phyloP scores from a whole-genome alignment of 2,797 vertebrate genomes.

The Loriculus beryllinus region DNA sequence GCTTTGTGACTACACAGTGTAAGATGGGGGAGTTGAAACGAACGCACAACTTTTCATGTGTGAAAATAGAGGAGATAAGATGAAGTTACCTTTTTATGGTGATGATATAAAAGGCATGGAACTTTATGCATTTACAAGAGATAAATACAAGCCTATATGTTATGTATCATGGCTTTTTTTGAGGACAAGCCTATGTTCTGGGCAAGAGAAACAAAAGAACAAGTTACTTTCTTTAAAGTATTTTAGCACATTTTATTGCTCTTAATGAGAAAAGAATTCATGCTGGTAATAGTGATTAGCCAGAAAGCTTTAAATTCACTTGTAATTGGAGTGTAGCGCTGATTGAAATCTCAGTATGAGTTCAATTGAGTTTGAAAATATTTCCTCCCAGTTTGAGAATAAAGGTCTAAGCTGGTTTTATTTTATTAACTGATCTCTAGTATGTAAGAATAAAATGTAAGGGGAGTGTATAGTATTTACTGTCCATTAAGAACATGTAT shows the following conservation, averaged over 20 bases:
- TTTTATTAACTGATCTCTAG: background rate
- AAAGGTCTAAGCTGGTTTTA: background rate
- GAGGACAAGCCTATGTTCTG: background rate
- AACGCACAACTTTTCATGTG: background rate
- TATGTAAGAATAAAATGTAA: background rate
- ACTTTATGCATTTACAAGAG: background rate
- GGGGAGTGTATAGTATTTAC: background rate
- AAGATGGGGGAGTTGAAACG: background rate
- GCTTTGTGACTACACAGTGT: background rate
- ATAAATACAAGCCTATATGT: background rate
- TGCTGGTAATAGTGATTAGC: background rate
- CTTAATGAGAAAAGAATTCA: background rate
- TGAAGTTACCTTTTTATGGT: background rate
- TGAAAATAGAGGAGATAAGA: background rate
- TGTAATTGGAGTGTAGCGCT: background rate
- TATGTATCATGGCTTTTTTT: background rate
- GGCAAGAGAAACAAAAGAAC: background rate
- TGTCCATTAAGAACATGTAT: background rate
- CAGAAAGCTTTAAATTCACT: background rate
- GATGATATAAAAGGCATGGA: background rate
- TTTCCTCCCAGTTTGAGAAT: background rate
- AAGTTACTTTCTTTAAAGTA: background rate
- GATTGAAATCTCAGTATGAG: background rate
- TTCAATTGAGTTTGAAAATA: background rate
- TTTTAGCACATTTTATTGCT: background rate